Evolutionary conservation across 1,140 invertebrate genomes (phyloP).

Genomic region (Polyergus mexicanus): DNA sequence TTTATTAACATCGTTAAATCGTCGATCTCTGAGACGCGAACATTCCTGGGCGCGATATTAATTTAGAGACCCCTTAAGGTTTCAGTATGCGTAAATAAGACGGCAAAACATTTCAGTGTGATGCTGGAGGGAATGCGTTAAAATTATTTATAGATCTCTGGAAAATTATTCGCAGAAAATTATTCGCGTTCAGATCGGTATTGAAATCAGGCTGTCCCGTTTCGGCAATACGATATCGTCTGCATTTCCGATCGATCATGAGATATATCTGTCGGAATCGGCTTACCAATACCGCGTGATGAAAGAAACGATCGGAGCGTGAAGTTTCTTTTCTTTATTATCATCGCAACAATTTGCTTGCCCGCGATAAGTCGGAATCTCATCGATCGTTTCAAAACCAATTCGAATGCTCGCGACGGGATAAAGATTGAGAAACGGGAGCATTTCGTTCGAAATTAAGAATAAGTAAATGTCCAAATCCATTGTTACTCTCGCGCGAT

Average conservation of each 20-base stretch:
- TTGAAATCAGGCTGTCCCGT: background rate
- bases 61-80: too few relatives aligned
- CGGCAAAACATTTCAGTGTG: too few relatives aligned
- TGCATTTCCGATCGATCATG: background rate
- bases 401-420: background rate
- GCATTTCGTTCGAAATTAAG: background rate
- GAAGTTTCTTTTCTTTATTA: background rate
- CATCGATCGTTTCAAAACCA: background rate
- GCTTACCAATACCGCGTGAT: background rate
- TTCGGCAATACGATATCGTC: background rate
- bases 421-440: background rate
- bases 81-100: too few relatives aligned
- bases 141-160: background rate
- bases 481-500: background rate
- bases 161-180: background rate
- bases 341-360: background rate
- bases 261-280: background rate
- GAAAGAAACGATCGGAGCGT: background rate
- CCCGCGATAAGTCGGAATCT: background rate
- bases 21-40: background rate
- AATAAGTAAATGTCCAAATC: background rate
- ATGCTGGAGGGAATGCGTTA: background rate
- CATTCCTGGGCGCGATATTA: background rate
- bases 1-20: conserved; percentile 42
- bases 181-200: background rate